Evolutionary conservation across 2,888 invertebrate species (phyloP), one percentile per base, ranked within the genome.

Genomic region (Alcis repandata): DNA sequence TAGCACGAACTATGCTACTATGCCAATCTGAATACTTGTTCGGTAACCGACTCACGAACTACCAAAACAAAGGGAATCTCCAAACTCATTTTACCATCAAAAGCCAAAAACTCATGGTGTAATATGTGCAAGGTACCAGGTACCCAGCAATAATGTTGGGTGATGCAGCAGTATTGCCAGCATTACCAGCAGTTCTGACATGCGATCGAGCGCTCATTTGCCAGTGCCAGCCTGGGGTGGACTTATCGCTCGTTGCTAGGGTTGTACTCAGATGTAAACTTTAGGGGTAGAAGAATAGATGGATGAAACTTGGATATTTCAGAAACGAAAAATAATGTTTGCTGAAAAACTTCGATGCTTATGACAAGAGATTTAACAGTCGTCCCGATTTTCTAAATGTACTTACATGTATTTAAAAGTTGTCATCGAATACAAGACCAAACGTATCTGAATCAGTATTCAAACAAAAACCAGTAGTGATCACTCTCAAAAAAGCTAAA

Each of bases 101-200:
- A 43, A 43, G 20, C 13, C 20, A 43, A 43, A 43, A 19, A 10
- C 43, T n/a, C 13, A 4, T 27, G 27, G 27, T 27, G 27, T 27
- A 27, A 27, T 27, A 45, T 22, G 51, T 57, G 51, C 45, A 58
- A 46, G 48, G 33, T 41, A 45, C 17, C 36, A 10, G 13, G 22
- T 10, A 45, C n/a, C 45, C 32, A 38, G 51, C 49, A 68, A 68
- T 68, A 64, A 61, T 54, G 54, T 38, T 53, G 32, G 45, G 22
- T 68, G 68, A 68, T 64, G 61, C 33, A 22, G 68, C 68, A 49
- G 58, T 41, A 33, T 45, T 46, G 65, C n/a, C 59, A 58, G 40
- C 57, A 40, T 66, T 66, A 66, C 60, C 33, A 17, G 57, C 65
- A 40, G 32, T 51, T 61, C 38, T 43, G 64, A 52, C 48, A 63